Evolutionary conservation across 2,797 vertebrate species (phyloP).

Genomic region (Sitta carolinensis): DNA sequence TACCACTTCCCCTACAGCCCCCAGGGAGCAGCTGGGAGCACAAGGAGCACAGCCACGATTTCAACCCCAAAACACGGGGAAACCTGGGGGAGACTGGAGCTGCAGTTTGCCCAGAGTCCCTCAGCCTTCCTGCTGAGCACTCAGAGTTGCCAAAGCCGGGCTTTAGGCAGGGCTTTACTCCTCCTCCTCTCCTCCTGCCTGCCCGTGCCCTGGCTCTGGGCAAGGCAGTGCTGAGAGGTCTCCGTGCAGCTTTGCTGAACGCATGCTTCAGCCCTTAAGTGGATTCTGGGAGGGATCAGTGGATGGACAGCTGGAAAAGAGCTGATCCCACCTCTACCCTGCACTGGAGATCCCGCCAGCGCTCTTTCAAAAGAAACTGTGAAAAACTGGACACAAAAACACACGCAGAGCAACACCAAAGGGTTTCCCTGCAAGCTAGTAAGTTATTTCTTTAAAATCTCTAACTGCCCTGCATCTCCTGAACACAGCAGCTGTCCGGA

Average conservation of each 20-base stretch:
- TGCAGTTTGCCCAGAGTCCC: not conserved
- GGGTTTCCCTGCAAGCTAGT: rapidly evolving
- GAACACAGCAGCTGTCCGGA: not conserved
- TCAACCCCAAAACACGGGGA: not conserved
- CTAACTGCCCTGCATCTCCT: rapidly evolving
- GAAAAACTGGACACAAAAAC: rapidly evolving
- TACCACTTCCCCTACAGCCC: not conserved
- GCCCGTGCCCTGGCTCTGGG: not conserved
- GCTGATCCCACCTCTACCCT: not conserved
- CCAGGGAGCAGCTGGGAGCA: not conserved
- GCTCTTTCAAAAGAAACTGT: rapidly evolving
- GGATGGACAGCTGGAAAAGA: not conserved
- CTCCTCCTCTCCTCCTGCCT: not conserved
- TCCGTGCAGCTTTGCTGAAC: not conserved
- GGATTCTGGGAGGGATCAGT: not conserved
- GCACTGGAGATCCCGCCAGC: rapidly evolving
- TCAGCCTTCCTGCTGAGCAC: not conserved
- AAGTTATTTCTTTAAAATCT: not conserved
- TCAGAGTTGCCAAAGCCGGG: not conserved
- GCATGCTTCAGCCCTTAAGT: rapidly evolving
- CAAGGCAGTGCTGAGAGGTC: rapidly evolving
- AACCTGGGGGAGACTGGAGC: not conserved
- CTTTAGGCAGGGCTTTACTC: not conserved
- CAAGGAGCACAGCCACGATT: not conserved
- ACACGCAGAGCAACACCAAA: rapidly evolving